Evolutionary conservation across 2,113 vertebrate species (phyloP), one percentile per base, ranked within the genome.

Genomic region (Nestor notabilis): DNA sequence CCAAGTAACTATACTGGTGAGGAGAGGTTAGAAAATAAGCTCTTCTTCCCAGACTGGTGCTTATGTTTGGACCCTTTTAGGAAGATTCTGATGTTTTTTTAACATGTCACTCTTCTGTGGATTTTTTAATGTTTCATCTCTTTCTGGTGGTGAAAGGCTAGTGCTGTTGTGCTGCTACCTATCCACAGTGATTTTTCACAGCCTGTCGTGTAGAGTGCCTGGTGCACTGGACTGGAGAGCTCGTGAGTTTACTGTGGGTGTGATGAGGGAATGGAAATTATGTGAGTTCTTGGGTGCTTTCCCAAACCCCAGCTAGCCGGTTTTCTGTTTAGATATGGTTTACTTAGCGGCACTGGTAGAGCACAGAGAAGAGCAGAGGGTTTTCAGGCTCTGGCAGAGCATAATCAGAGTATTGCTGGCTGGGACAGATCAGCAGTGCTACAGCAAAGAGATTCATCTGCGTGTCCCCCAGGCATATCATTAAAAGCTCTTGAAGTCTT

Each of bases 211-310:
- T 37, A 37, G 71, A 91, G 35, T 52, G 87, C 74, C 69, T 94
- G 87, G 47, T 87, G 37, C 80, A 89, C 66, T 43, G 83, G 69
- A 47, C 76, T 84, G 87, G 72, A 90, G 50, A 89, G 91, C 35
- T 92, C 10, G 2, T 78, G 77, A 93, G 87, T 93, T 89, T 87
- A 87, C 89, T 37, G 95, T 94, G 93, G 94, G 77, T 76, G 89
- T 95, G 89, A 95, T 84, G 93, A 92, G 74, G 61, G 94, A 91
- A 96, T 95, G 91, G 94, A 95, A 96, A 91, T 3, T 1, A 94
- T 92, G 47, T 58, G 91, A 95, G 89, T 72, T 93, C 69, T 96
- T 96, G 93, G 91, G 94, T 96, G 77, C 93, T 96, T 96, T 97
- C 95, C 96, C 93, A 96, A 93, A 82, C 43, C 80, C 74, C 93